Evolutionary conservation across 2,888 invertebrate species (phyloP).

Genomic region (Cheilosia scutellata): DNA sequence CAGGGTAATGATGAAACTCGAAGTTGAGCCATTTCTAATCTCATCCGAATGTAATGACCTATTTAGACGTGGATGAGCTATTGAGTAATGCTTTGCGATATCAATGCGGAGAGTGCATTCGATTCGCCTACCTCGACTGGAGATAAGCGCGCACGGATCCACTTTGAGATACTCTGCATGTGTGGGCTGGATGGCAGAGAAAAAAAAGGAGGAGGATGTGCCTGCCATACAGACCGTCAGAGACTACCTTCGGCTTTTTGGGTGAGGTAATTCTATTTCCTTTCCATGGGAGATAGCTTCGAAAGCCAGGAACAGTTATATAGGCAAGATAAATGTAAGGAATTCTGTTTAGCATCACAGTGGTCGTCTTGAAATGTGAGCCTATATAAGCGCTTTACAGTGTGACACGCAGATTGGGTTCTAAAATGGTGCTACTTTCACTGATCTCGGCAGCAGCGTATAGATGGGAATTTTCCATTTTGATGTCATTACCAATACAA

Average conservation of each 20-base stretch:
- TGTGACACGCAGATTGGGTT: conserved; percentile 7
- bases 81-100: conserved; percentile 58
- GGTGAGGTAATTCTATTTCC: conserved; percentile 65
- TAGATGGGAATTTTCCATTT: not conserved
- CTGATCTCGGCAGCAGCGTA: not conserved
- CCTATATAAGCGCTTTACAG: conserved; percentile 20
- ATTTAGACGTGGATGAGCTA: conserved; percentile 40
- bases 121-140: conserved; percentile 51
- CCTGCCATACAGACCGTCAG: conserved; percentile 9
- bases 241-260: conserved; percentile 64
- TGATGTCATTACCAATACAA: not conserved
- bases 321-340: conserved; percentile 52
- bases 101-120: conserved; percentile 19
- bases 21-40: conserved; percentile 62
- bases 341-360: conserved; percentile 32
- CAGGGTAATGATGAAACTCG: conserved; percentile 38
- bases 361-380: conserved; percentile 12
- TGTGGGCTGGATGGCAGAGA: conserved; percentile 44
- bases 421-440: conserved; percentile 4
- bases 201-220: conserved; percentile 62
- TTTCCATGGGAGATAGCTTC: conserved; percentile 7
- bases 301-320: conserved; percentile 52
- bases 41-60: conserved; percentile 54
- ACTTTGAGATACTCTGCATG: conserved; percentile 34
- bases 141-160: conserved; percentile 38